Evolutionary conservation across 1,140 invertebrate species (phyloP), one percentile per base, ranked within the genome.

Genomic region (Antheraea mylitta): DNA sequence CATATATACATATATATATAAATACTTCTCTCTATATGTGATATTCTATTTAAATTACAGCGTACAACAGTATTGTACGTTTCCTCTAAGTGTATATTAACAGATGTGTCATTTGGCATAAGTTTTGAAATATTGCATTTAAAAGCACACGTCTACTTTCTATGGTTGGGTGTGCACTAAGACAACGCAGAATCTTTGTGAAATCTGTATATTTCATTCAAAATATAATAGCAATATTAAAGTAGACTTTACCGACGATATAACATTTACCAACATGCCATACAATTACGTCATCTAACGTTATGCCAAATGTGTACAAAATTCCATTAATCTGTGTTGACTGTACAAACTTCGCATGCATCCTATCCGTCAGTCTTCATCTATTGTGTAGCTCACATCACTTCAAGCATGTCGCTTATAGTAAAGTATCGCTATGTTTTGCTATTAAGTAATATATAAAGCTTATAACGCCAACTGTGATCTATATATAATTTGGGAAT

Each of bases 321-420:
- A n/a, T 10, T 3, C 0, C 18, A 7, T 63, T 30, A n/a, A 11
- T 7, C 3, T 53, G 6, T n/a, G 11, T 53, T 53, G 16, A 13
- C 16, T 53, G 16, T 53, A 6, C 11, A 53, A 53, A 16, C 45
- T 53, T 53, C 16, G 45, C 45, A 53, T 53, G 45, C 45, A 53
- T 53, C 16, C 16, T 6, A 53, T 13, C 45, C 16, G 9, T 13
- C 45, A 16, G 16, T 53, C 11, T 53, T 37, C 37, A 63, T 63
- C 19, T 22, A 53, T 19, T 18, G 16, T 38, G 30, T 65, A 65
- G 64, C 18, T 22, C 64, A 65, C 22, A n/a, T 65, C 38, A 48
- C 19, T 65, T 65, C 64, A 65, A 22, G 64, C 64, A 65, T 45
- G 61, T 38, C 36, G 64, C 64, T 65, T 65, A 10, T 53, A 13